Conservation (phyloP, 2,797 vertebrate species). For the Syncerus caffer region DNA sequence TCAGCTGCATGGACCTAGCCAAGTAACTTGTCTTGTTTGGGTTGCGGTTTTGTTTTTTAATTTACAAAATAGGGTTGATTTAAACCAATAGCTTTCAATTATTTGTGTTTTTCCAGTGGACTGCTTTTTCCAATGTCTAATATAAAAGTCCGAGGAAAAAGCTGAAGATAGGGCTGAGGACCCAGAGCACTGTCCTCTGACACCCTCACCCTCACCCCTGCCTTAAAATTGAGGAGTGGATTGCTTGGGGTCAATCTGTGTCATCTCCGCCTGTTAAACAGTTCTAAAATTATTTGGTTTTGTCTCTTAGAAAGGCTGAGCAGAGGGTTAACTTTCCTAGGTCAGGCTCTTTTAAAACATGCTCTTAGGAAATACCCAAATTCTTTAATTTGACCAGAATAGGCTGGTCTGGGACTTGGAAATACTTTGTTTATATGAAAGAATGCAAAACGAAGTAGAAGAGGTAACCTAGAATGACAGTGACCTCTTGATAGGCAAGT, state of each 20-base stretch:
- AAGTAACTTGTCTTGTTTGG: neutral
- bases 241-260: neutral
- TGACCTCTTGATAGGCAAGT: neutral
- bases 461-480: neutral
- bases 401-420: neutral
- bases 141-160: neutral
- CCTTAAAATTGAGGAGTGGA: neutral
- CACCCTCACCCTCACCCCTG: neutral
- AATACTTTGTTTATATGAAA: neutral
- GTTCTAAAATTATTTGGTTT: neutral
- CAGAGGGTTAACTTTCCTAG: neutral
- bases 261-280: neutral
- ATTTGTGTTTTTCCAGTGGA: conserved; percentile 17
- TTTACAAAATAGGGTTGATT: neutral
- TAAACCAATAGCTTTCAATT: neutral
- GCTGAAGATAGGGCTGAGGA: neutral
- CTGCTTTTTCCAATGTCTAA: neutral
- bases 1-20: neutral
- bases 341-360: neutral
- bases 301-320: neutral
- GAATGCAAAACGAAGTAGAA: neutral
- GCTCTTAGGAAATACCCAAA: neutral
- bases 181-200: neutral
- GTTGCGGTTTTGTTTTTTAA: neutral
- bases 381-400: neutral